These are phyloP conservation scores for Poecilia velifera DNA, from an alignment of 2,797 vertebrate species.

Conservation along the genomic window DNA sequence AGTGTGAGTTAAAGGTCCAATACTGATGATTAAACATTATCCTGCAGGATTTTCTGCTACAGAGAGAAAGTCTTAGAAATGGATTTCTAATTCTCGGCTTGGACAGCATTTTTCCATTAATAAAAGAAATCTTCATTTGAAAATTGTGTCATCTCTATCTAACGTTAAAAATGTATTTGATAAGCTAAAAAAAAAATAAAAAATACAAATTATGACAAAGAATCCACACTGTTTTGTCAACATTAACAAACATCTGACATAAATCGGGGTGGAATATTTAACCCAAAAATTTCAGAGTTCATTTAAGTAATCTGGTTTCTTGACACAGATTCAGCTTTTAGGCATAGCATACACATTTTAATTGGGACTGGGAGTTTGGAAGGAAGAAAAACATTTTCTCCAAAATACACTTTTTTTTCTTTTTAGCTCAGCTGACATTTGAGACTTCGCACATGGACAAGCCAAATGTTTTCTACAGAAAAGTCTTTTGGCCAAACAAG, in stretches of 20 bases:
- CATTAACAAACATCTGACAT: not conserved
- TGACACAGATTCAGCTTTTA: not conserved
- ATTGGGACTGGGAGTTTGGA: not conserved
- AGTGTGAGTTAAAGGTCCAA: not conserved
- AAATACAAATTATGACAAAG: not conserved
- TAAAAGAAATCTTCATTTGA: not conserved
- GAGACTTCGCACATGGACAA: not conserved
- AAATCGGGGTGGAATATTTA: not conserved
- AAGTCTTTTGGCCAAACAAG: not conserved
- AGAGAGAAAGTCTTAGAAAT: not conserved
- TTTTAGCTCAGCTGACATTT: not conserved
- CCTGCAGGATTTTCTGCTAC: not conserved
- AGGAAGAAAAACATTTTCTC: not conserved
- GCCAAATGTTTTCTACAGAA: not conserved
- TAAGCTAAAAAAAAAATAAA: not conserved
- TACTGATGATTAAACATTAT: not conserved
- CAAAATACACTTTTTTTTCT: not conserved
- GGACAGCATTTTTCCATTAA: not conserved
- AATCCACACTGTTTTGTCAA: not conserved
- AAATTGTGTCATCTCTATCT: not conserved
- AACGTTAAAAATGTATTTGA: not conserved
- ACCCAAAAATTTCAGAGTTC: not conserved
- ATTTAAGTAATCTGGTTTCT: not conserved
- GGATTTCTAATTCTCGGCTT: not conserved
- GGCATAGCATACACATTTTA: not conserved